Conservation (phyloP, 2,888 invertebrate genomes). For the Cryptophagus acutangulus region DNA sequence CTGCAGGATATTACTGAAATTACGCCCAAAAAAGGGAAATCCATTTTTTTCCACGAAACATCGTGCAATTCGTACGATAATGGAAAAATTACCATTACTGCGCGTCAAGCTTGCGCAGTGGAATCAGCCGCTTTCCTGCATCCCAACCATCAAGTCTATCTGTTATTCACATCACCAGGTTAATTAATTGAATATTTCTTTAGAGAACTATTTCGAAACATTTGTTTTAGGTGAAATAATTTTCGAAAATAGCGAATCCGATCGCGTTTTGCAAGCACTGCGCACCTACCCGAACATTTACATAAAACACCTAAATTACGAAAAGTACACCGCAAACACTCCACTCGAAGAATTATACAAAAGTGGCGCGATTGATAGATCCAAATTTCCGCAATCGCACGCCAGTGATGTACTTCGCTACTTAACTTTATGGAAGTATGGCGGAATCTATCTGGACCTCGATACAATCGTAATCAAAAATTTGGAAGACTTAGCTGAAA, state of each 20-base stretch:
- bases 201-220: no score
- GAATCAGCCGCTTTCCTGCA: conserved; percentile 64
- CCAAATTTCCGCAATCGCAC: conserved; percentile 56
- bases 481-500: conserved; percentile 52
- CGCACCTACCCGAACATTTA: conserved; percentile 51
- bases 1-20: conserved; percentile 39
- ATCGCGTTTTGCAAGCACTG: conserved; percentile 43
- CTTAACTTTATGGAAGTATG: conserved; percentile 67
- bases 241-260: conserved; percentile 31
- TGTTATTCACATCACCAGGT: conserved; percentile 53
- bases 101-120: conserved; percentile 63
- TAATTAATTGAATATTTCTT: neutral
- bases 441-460: conserved; percentile 72
- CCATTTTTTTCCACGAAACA: conserved; percentile 66
- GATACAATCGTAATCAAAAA: conserved; percentile 65
- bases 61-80: conserved; percentile 51
- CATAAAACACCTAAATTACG: conserved; percentile 51
- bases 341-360: conserved; percentile 55
- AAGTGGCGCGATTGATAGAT: conserved; percentile 49
- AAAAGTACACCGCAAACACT: conserved; percentile 52
- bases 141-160: conserved; percentile 53
- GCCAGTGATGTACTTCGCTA: conserved; percentile 63
- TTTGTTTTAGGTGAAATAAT: no score
- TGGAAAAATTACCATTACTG: conserved; percentile 48
- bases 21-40: conserved; percentile 40